Percentiles rank a stretch among this genome's conserved stretches.
Conservation (phyloP, 2,797 vertebrate species). For the Poecilia velifera region DNA sequence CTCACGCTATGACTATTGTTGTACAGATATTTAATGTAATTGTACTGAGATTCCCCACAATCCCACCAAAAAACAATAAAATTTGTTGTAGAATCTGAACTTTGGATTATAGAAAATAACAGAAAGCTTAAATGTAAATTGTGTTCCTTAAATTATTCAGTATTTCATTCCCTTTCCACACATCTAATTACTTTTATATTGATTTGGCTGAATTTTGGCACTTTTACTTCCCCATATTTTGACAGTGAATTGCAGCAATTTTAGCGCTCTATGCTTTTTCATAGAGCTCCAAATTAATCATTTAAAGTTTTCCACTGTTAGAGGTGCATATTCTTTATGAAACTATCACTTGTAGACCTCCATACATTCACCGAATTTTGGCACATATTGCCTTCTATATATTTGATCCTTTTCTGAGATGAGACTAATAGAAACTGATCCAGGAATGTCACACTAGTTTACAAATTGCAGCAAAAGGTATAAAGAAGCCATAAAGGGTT, state of each 20-base stretch:
- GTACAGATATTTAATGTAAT: background rate
- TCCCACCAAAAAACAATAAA: background rate
- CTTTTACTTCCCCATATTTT: background rate
- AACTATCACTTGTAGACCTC: background rate
- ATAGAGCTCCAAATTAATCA: background rate
- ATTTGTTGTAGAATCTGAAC: background rate
- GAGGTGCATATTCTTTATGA: background rate
- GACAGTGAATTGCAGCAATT: background rate
- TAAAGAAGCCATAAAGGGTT: background rate
- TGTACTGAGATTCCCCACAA: background rate
- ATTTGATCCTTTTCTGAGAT: background rate
- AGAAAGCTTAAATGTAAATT: background rate
- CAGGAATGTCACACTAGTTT: background rate
- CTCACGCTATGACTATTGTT: background rate
- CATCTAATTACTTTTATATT: background rate
- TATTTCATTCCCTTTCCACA: background rate
- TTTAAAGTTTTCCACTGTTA: background rate
- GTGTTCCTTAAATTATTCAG: background rate
- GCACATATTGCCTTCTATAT: background rate
- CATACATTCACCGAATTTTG: background rate
- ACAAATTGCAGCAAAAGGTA: background rate
- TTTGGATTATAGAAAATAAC: background rate
- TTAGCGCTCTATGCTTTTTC: background rate
- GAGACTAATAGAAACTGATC: background rate
- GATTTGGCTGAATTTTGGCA: background rate